Evolutionary conservation across 2,888 invertebrate species (phyloP), one percentile per base, ranked within the genome.

Genomic region (Fissipunctia ypsillon): DNA sequence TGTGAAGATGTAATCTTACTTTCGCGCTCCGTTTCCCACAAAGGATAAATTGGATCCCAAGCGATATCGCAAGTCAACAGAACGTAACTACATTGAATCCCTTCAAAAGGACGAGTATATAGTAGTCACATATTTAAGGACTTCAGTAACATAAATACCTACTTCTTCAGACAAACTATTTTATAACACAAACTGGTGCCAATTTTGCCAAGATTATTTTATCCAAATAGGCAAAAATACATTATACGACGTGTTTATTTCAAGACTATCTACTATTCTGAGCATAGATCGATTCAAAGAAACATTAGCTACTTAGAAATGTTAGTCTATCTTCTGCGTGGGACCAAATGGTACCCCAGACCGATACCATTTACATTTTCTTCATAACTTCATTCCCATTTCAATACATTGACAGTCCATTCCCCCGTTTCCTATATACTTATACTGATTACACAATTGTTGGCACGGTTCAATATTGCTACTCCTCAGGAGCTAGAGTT

Each of bases 391-490:
- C 31, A 71, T 71, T 60, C 60, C 38, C 45, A 70, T 75, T 68
- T 57, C 57, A 64, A 78, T 76, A 80, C 52, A 76, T 74, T 76
- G 80, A 76, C 65, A 85, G 65, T 74, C 41, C 41, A 79, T 81
- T 71, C 64, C 56, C 57, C 67, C 22, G 43, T 73, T 57, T 45
- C 56, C 54, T 61, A 67, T 73, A 68, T 57, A 78, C 67, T 75
- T 77, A 78, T 78, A 68, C 71, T 78, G 77, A 77, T 85, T 85
- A 81, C 79, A 80, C 80, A 84, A 87, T 85, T 84, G 86, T 93
- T 93, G 93, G 92, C 93, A 91, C 86, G 85, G 85, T 87, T 88
- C 89, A 87, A 92, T 90, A 91, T 88, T 90, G 87, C 84, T 86
- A 83, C 72, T 81, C 76, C 88, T 84, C 87, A 87, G 87, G 87